Percentiles rank a stretch among this genome's conserved stretches.
Evolutionary conservation across 2,113 vertebrate species (phyloP).

Genomic region (Anseranas semipalmata): DNA sequence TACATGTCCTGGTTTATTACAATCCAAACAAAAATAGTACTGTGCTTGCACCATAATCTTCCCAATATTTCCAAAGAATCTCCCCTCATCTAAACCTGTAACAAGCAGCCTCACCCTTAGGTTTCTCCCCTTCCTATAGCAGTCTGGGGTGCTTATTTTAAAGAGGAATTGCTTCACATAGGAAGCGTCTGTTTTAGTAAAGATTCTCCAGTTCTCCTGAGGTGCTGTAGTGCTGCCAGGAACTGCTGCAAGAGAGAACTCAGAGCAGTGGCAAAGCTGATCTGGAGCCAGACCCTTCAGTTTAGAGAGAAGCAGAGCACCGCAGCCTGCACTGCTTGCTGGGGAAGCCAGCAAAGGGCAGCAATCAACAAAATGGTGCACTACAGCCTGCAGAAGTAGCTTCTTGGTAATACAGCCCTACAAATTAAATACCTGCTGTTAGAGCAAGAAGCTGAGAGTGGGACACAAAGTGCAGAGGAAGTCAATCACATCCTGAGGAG

Average conservation of each 20-base stretch:
- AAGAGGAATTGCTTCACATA: background rate
- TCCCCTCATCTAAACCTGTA: background rate
- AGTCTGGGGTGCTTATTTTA: background rate
- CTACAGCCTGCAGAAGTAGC: background rate
- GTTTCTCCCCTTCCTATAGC: background rate
- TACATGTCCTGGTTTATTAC: background rate
- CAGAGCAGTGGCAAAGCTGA: background rate
- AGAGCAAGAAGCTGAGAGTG: background rate
- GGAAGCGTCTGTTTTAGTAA: background rate
- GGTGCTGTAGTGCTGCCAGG: background rate
- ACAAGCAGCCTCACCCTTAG: background rate
- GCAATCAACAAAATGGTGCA: background rate
- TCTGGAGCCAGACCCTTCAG: background rate
- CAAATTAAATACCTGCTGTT: background rate
- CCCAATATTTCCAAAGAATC: background rate
- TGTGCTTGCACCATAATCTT: background rate
- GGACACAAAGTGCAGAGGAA: background rate
- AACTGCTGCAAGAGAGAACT: background rate
- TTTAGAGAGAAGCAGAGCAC: background rate
- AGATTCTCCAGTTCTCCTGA: background rate
- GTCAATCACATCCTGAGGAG: background rate
- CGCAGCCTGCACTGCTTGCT: background rate
- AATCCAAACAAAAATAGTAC: background rate
- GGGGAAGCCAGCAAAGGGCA: background rate
- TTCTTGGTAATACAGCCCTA: background rate